phyloP scores from a whole-genome alignment of 2,888 invertebrate species.

The Monochamus alternatus region DNA sequence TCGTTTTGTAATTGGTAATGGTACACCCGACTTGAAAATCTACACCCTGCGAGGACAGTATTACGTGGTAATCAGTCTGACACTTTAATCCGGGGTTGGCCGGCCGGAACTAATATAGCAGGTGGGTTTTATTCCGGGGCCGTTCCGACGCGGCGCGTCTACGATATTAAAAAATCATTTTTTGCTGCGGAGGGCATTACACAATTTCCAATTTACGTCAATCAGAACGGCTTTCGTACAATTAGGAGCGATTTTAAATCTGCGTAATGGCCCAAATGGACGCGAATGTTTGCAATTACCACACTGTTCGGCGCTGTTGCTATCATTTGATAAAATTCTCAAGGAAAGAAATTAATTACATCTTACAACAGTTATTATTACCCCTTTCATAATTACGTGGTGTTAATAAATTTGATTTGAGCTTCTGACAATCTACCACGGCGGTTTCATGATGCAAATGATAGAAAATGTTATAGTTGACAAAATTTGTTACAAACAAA shows the following conservation, averaged over 20 bases:
- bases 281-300: too few species aligned
- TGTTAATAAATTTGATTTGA: too few species aligned
- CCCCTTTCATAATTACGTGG: too few species aligned
- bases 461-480: too few species aligned
- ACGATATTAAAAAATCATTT: not conserved
- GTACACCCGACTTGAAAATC: conserved; percentile 50
- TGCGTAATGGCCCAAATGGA: not conserved
- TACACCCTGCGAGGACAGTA: conserved; percentile 45
- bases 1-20: conserved; percentile 52
- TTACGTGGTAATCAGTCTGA: conserved; percentile 54
- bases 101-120: conserved; percentile 47
- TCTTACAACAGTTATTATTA: too few species aligned
- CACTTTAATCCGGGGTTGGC: conserved; percentile 49
- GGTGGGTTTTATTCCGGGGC: conserved; percentile 41
- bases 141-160: not conserved
- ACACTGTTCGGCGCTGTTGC: too few species aligned
- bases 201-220: not conserved
- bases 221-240: not conserved
- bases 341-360: too few species aligned
- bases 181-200: not conserved
- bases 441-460: too few species aligned
- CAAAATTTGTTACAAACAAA: too few species aligned
- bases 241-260: not conserved
- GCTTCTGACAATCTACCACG: too few species aligned
- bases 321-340: too few species aligned